Evolutionary conservation across 2,797 vertebrate genomes (phyloP).

Genomic region (Calcarius lapponicus): DNA sequence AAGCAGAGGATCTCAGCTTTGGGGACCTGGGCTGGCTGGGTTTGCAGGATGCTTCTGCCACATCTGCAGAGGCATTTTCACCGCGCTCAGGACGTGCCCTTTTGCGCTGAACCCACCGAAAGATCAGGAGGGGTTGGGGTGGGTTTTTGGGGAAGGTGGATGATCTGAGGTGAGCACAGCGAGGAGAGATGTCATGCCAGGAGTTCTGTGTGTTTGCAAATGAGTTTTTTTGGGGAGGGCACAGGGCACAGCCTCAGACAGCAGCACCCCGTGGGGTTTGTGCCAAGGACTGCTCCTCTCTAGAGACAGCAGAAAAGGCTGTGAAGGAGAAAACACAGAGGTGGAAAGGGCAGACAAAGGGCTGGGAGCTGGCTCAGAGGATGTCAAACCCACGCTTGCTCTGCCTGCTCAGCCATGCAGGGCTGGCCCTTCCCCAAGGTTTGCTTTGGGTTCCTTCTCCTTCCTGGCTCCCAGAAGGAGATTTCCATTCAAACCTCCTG

Average conservation of each 20-base stretch:
- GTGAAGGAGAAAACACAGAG: neutral
- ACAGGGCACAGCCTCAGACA: neutral
- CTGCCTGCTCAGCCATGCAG: neutral
- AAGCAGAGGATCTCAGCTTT: neutral
- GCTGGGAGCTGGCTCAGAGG: neutral
- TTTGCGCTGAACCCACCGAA: neutral
- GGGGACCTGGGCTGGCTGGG: neutral
- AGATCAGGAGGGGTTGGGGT: neutral
- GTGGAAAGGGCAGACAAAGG: neutral
- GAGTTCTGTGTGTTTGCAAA: neutral
- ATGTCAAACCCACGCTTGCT: neutral
- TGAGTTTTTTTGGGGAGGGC: neutral
- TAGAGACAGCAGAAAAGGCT: neutral
- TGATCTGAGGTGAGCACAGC: neutral
- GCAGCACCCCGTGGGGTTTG: neutral
- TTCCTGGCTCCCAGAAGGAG: neutral
- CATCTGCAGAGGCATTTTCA: neutral
- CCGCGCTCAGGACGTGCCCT: neutral
- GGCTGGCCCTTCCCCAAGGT: neutral
- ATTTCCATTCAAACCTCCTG: neutral
- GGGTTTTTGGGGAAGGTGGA: neutral
- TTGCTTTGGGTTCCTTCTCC: neutral
- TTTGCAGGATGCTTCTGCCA: neutral
- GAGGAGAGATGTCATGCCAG: neutral
- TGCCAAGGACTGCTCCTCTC: neutral